Conservation (phyloP, 2,113 vertebrate species). For the Dipodomys stephensi region DNA sequence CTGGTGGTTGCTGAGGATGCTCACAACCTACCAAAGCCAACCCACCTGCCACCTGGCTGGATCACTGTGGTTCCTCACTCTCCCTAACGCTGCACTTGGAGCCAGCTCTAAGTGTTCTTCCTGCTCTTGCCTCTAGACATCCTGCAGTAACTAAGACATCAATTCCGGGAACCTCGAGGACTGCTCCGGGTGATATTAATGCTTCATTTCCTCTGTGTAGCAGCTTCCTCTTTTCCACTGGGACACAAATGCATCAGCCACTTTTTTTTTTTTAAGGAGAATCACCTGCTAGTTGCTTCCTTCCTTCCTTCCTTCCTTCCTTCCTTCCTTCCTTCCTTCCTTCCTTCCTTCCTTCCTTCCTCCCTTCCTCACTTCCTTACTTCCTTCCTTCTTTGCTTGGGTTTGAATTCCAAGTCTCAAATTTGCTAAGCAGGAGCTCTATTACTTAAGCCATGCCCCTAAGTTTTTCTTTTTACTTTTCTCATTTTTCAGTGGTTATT, state of each 20-base stretch:
- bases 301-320: too few relatives aligned
- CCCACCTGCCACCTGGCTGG: neutral
- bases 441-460: too few relatives aligned
- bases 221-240: neutral
- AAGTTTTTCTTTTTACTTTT: neutral
- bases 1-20: neutral
- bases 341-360: too few relatives aligned
- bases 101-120: neutral
- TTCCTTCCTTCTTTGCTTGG: too few relatives aligned
- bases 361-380: too few relatives aligned
- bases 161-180: neutral
- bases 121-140: neutral
- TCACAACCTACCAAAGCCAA: neutral
- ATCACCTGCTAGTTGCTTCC: too few relatives aligned
- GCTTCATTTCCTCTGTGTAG: neutral
- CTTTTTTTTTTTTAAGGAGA: neutral
- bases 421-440: too few relatives aligned
- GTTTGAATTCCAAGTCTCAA: too few relatives aligned
- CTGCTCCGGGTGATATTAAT: too few relatives aligned
- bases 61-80: neutral
- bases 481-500: too few relatives aligned
- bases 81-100: neutral
- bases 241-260: fast-evolving
- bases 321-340: too few relatives aligned
- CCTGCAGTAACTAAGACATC: neutral